Evolutionary conservation across 2,797 vertebrate species (phyloP).

Genomic region (Poliocrania exsul): DNA sequence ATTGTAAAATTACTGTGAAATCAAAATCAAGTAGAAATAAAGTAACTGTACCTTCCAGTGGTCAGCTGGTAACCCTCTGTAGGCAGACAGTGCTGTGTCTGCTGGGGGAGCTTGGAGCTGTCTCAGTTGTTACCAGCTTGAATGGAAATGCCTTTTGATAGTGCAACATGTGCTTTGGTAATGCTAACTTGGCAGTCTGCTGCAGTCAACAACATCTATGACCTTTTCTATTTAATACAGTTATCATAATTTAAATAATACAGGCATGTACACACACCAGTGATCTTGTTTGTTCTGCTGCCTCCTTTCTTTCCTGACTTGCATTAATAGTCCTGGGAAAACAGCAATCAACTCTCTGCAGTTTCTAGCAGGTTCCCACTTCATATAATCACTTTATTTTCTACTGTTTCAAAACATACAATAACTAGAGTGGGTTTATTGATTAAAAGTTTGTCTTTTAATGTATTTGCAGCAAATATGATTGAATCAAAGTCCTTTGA

Average conservation of each 20-base stretch:
- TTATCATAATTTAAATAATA: background rate
- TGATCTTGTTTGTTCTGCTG: background rate
- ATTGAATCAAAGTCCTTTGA: conserved; percentile 96
- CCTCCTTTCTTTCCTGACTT: background rate
- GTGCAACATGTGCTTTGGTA: background rate
- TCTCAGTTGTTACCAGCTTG: background rate
- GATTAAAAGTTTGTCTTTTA: conserved; percentile 11
- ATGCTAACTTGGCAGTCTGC: background rate
- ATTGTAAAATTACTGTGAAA: background rate
- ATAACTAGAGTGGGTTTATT: background rate
- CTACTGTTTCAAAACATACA: background rate
- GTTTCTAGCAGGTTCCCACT: background rate
- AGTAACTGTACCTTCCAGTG: background rate
- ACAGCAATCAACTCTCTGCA: background rate
- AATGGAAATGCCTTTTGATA: background rate
- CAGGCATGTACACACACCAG: too few relatives aligned
- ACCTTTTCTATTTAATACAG: background rate
- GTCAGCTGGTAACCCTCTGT: background rate
- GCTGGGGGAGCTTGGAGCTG: background rate
- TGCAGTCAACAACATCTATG: background rate
- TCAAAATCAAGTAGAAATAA: background rate
- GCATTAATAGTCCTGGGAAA: background rate
- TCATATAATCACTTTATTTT: background rate
- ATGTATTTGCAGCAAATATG: conserved; percentile 89
- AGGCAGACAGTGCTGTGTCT: background rate